phyloP scores from a whole-genome alignment of 2,797 vertebrate genomes.

The Mus caroli region DNA sequence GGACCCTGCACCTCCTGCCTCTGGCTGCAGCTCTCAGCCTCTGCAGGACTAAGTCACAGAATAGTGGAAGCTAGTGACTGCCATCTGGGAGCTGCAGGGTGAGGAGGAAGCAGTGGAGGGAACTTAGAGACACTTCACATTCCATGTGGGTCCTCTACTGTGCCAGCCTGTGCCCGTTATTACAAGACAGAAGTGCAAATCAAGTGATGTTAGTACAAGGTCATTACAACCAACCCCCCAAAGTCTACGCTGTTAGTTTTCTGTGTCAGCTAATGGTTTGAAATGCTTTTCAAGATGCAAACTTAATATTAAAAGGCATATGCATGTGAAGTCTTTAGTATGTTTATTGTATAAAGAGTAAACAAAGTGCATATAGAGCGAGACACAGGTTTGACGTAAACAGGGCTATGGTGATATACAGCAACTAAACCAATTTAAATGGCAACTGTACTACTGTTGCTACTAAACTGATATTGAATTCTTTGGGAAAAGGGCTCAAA shows the following conservation, averaged over 20 bases:
- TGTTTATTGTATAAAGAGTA: constrained; percentile 90
- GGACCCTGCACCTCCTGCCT: neutral
- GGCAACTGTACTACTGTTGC: constrained; percentile 63
- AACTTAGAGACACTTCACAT: neutral
- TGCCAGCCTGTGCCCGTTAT: neutral
- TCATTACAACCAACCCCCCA: neutral
- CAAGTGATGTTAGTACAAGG: neutral
- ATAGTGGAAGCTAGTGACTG: neutral
- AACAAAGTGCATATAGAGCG: constrained; percentile 90
- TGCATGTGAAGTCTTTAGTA: constrained; percentile 84
- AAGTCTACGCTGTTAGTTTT: constrained; percentile 67
- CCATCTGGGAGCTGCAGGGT: neutral
- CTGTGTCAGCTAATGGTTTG: constrained; percentile 61
- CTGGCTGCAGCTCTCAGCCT: neutral
- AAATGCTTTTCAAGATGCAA: constrained; percentile 74
- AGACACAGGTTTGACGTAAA: constrained; percentile 79
- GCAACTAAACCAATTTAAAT: constrained; percentile 65
- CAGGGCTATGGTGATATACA: constrained; percentile 65
- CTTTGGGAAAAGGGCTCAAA: neutral
- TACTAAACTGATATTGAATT: constrained; percentile 64
- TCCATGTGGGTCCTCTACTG: neutral
- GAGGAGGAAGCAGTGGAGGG: neutral
- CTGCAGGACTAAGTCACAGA: neutral
- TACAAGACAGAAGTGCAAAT: neutral
- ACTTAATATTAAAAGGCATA: constrained; percentile 79